phyloP scores from a whole-genome alignment of 92 coral and sea anemone species.

The Blastomussa wellsi region DNA sequence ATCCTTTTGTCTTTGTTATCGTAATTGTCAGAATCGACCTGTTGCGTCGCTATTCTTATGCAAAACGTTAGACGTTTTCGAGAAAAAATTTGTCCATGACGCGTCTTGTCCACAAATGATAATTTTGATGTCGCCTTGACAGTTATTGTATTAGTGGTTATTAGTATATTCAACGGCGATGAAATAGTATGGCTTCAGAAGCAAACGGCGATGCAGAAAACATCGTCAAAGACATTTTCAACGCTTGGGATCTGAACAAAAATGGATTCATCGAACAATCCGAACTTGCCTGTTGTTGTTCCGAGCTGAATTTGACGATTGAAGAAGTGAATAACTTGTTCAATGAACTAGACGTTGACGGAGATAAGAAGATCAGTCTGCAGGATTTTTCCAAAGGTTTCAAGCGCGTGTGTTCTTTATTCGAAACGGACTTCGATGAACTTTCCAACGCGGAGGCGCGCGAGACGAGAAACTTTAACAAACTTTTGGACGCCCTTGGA shows the following conservation, averaged over 20 bases:
- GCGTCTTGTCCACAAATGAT: slow-evolving; percentile 9
- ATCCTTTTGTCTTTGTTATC: slow-evolving; percentile 23
- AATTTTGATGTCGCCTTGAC: background rate
- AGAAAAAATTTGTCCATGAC: slow-evolving; percentile 24
- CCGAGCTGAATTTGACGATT: slow-evolving; percentile 68
- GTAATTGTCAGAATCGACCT: slow-evolving; percentile 51
- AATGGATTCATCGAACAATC: slow-evolving; percentile 83
- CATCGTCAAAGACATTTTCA: slow-evolving; percentile 65
- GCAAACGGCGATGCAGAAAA: slow-evolving; percentile 30
- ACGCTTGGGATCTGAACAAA: slow-evolving; percentile 74
- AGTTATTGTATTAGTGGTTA: background rate
- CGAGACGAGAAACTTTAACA: slow-evolving; percentile 71
- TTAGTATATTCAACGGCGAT: slow-evolving; percentile 5
- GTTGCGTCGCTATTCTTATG: slow-evolving; percentile 58
- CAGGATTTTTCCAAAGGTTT: slow-evolving; percentile 81
- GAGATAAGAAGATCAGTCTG: slow-evolving; percentile 82
- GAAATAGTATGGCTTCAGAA: slow-evolving; percentile 44
- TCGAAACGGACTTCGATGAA: slow-evolving; percentile 59
- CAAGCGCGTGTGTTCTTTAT: slow-evolving; percentile 70
- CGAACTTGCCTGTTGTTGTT: slow-evolving; percentile 77
- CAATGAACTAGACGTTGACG: slow-evolving; percentile 82
- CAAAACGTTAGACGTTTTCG: slow-evolving; percentile 23
- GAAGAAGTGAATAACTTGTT: slow-evolving; percentile 72
- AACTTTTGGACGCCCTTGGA: slow-evolving; percentile 79
- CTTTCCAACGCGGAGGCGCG: slow-evolving; percentile 40